A percentile compares a stretch with the other conserved stretches of the same genome.
These are phyloP conservation scores for Mya arenaria DNA, from an alignment of 1,140 invertebrate genomes.

Conservation along the genomic window DNA sequence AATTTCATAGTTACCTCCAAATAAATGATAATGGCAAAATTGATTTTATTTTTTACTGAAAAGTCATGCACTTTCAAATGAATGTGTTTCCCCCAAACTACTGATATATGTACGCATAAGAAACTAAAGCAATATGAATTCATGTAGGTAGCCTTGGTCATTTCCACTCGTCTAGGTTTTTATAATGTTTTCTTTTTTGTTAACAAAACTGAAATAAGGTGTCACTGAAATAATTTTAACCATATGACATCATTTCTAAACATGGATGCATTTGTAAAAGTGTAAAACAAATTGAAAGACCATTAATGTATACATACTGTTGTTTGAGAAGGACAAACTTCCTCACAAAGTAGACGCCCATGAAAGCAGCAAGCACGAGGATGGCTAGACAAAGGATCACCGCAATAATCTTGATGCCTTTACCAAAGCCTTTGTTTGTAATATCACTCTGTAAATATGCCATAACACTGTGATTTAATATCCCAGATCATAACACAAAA, in stretches of 20 bases:
- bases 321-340: constrained; percentile 44
- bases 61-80: no score
- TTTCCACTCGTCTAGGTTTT: neutral
- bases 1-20: no score
- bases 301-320: constrained; percentile 24
- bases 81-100: no score
- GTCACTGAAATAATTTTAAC: neutral
- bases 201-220: neutral
- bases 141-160: neutral
- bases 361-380: neutral
- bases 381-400: constrained; percentile 6
- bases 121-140: neutral
- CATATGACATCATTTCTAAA: neutral
- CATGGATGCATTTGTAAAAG: no score
- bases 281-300: neutral
- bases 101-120: no score
- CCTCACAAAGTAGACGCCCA: constrained; percentile 41
- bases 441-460: no score
- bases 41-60: no score
- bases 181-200: neutral
- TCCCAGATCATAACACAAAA: no score
- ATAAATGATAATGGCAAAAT: no score
- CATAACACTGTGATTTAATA: no score
- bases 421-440: constrained; percentile 6
- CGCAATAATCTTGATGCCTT: constrained; percentile 28